Evolutionary conservation across 2,797 vertebrate species (phyloP), one percentile per base, ranked within the genome.

Genomic region (Argya squamiceps): DNA sequence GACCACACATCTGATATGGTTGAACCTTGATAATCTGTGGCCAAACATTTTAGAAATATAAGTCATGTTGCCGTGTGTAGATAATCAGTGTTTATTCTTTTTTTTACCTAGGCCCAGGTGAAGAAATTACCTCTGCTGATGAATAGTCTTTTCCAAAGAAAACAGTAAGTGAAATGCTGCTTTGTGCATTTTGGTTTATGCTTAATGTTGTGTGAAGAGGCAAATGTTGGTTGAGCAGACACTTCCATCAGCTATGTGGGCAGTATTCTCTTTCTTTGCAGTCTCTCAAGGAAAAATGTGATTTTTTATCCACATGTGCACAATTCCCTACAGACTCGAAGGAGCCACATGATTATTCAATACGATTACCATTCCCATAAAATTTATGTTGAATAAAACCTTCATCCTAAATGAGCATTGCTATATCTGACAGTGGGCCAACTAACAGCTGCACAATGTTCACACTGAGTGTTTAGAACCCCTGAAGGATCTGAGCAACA

Each of bases 141-240:
- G 12, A 21, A 39, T 4, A 76, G 20, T 36, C 46, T 89, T 89
- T 76, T 71, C 67, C 67, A 79, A 84, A 68, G 65, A 77, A 92
- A 92, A 92, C 46, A 85, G 71, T 84, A 71, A 88, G 62, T 88
- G 39, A 88, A 92, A 85, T 52, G 22, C n/a, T 84, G 52, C 63
- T 96, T 88, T 95, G 44, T 92, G 53, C 56, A 88, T 12, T 34
- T 56, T 11, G 18, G 23, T 87, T 93, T 87, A 78, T 55, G 46
- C 67, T 46, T 79, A 84, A 92, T 65, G 39, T 53, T 60, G 56
- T 90, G 73, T 76, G 73, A 90, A 60, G 32, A 82, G 67, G 56
- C 52, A 89, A 79, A 89, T 46, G 56, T 43, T 88, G 83, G 56
- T 68, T 76, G 50, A 79, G 47, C 27, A 84, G 73, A 59, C 22